Percentiles rank a stretch among this genome's conserved stretches.
phyloP scores from a whole-genome alignment of 2,888 invertebrate genomes.

The Clivina fossor region DNA sequence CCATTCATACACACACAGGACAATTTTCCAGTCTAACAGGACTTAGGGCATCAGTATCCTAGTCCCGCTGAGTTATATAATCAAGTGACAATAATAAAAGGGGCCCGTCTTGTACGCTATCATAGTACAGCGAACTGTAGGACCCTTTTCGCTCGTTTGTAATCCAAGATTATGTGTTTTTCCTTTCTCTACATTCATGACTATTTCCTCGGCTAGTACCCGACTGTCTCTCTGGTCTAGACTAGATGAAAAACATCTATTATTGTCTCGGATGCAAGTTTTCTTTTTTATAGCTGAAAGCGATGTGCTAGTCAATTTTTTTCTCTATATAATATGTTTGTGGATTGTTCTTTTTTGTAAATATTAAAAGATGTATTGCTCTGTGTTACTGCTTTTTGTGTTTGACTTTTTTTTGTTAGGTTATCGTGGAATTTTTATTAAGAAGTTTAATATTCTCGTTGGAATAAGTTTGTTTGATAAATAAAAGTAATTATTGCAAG shows the following conservation, averaged over 20 bases:
- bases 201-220: not conserved
- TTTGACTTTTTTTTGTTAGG: no score
- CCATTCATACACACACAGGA: no score
- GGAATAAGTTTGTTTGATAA: no score
- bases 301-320: slow-evolving; percentile 3
- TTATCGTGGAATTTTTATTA: no score
- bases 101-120: no score
- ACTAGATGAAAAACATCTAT: slow-evolving; percentile 15
- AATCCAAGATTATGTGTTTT: slow-evolving; percentile 13
- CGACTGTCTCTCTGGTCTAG: slow-evolving; percentile 15
- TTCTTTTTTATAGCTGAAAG: slow-evolving; percentile 6
- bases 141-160: slow-evolving; percentile 10
- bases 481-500: no score
- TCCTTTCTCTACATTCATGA: slow-evolving; percentile 13
- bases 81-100: no score
- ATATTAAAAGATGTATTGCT: slow-evolving; percentile 16
- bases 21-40: no score
- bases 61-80: no score
- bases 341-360: slow-evolving; percentile 4
- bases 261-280: slow-evolving; percentile 9
- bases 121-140: no score
- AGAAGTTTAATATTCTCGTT: no score
- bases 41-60: no score
- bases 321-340: not conserved
- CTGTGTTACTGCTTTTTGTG: slow-evolving; percentile 3